A percentile compares a stretch with the other conserved stretches of the same genome.
These are phyloP conservation scores for Theropithecus gelada DNA, from an alignment of 2,113 vertebrate genomes.

Conservation along the genomic window DNA sequence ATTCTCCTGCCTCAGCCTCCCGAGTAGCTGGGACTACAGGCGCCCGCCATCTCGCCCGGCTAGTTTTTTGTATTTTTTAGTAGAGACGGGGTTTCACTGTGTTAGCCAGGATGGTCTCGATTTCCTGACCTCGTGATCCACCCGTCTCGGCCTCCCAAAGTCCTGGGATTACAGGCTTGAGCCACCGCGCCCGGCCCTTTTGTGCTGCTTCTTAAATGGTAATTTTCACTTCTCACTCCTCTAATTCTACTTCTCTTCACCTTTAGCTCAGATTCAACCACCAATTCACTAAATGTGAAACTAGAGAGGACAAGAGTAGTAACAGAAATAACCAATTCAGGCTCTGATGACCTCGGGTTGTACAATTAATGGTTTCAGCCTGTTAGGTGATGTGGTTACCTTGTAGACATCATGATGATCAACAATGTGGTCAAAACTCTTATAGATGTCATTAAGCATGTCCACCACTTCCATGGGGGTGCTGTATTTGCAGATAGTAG, in stretches of 20 bases:
- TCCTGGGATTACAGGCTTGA: no score
- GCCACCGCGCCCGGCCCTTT: neutral
- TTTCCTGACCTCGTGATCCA: no score
- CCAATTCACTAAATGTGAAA: neutral
- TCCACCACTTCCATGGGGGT: slow-evolving; percentile 99
- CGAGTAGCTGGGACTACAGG: no score
- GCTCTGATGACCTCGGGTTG: neutral
- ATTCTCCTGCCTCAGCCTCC: no score
- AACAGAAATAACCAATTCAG: neutral
- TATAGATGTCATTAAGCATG: slow-evolving; percentile 99
- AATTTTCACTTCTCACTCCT: neutral
- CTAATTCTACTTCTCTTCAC: neutral
- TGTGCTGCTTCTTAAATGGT: neutral
- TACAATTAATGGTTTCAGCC: neutral
- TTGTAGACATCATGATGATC: slow-evolving; percentile 99
- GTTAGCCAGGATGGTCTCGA: no score
- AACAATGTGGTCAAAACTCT: slow-evolving; percentile 96
- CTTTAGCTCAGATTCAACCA: neutral
- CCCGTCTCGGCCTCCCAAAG: no score
- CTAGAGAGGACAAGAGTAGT: neutral
- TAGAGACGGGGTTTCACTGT: no score
- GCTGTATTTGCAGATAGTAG: slow-evolving; percentile 97
- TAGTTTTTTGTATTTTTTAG: no score
- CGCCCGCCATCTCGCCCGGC: no score
- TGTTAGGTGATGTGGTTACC: slow-evolving; percentile 81